Evolutionary conservation across 1,140 invertebrate genomes (phyloP).

Genomic region (Aricia agestis): DNA sequence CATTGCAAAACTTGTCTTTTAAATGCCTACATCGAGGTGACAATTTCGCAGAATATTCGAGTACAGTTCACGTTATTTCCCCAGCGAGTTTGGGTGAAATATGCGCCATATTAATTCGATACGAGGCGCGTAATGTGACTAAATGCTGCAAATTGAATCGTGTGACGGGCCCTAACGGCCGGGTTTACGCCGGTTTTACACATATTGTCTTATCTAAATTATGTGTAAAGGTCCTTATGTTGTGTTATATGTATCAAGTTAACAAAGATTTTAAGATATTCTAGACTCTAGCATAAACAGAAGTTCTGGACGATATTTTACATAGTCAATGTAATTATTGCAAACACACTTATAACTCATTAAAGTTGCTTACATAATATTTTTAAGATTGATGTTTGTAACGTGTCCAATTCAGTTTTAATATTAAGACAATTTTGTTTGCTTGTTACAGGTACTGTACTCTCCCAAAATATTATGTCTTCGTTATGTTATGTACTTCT

Average conservation of each 20-base stretch:
- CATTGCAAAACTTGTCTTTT: not conserved
- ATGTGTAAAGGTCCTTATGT: not conserved
- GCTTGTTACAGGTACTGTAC: too few species aligned
- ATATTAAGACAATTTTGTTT: too few species aligned
- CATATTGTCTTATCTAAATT: not conserved
- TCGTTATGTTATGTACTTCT: too few species aligned
- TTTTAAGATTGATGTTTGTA: too few species aligned
- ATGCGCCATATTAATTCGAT: conserved; percentile 10
- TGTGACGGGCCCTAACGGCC: not conserved
- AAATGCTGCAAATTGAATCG: conserved; percentile 35
- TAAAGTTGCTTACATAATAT: too few species aligned
- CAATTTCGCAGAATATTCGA: not conserved
- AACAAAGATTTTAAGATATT: too few species aligned
- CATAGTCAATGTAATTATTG: too few species aligned
- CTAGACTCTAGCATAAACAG: too few species aligned
- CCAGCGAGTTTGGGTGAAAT: not conserved
- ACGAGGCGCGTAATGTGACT: conserved; percentile 25
- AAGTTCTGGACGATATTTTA: too few species aligned
- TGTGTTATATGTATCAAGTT: not conserved
- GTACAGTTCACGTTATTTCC: conserved; percentile 8
- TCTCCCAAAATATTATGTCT: too few species aligned
- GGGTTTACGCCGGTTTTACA: not conserved
- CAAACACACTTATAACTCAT: too few species aligned
- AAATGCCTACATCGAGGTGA: not conserved
- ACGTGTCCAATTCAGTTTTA: too few species aligned